These are phyloP conservation scores for Ischnus inquisitorius DNA, from an alignment of 2,888 invertebrate genomes.

Conservation along the genomic window DNA sequence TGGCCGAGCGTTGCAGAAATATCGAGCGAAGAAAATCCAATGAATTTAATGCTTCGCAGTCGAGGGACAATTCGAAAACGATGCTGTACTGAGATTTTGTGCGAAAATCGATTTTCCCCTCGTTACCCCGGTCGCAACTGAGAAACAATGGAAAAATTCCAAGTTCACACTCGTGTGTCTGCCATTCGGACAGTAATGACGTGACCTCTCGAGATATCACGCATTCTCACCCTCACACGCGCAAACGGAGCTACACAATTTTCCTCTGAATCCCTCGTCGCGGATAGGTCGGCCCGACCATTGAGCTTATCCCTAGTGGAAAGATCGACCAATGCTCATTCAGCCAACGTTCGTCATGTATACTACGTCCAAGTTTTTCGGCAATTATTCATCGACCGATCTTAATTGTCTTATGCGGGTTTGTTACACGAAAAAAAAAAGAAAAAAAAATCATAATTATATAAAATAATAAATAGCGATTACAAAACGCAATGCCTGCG, in stretches of 20 bases:
- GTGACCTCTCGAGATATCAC: constrained; percentile 8
- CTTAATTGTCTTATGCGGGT: constrained; percentile 70
- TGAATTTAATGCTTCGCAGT: neutral
- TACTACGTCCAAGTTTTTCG: constrained; percentile 60
- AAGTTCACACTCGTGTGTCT: neutral
- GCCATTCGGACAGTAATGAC: neutral
- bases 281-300: constrained; percentile 54
- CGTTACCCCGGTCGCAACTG: neutral
- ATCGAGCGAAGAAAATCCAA: neutral
- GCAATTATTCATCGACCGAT: constrained; percentile 63
- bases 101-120: neutral
- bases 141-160: neutral
- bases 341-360: constrained; percentile 61
- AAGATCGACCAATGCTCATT: constrained; percentile 57
- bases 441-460: constrained; percentile 10
- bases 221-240: constrained; percentile 4
- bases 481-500: constrained; percentile 72
- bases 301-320: constrained; percentile 61
- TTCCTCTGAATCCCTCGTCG: constrained; percentile 52
- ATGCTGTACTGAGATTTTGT: neutral
- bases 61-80: neutral
- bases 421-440: constrained; percentile 39
- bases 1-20: neutral
- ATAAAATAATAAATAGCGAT: constrained; percentile 19
- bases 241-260: constrained; percentile 10